Evolutionary conservation across 1,140 invertebrate genomes (phyloP), one percentile per base, ranked within the genome.

Genomic region (Drosophila elegans): DNA sequence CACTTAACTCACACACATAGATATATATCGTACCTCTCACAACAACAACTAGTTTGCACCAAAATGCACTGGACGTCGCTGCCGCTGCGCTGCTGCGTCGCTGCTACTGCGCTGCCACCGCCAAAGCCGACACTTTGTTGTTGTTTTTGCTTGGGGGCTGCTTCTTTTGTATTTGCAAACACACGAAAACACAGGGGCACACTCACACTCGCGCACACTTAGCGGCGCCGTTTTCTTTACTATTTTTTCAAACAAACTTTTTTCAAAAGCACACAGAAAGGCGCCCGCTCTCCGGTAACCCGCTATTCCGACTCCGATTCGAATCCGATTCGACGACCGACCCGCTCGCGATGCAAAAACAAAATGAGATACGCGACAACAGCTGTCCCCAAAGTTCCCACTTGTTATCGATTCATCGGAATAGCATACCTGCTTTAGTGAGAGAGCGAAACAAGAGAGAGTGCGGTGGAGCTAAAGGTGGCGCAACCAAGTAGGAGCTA

Each of bases 21-120:
- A 53, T 16, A 38, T 45, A 38, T 55, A 69, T 42, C 68, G 67
- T 85, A 86, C 83, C 82, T 85, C 74, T 85, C 64, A 42, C 83
- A 74, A 63, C 62, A 82, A 86, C 82, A 74, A 74, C 49, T 77
- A 51, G 51, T 67, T 44, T 54, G 56, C 45, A 59, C 46, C 42
- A 63, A 66, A 84, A 66, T 86, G 81, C 81, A 83, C 69, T 76
- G 74, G 59, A 52, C 48, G 59, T 59, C 44, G 54, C 53, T 62
- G 48, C 69, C 12, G 62, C 41, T 46, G 42, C 57, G 38, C 56
- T 55, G 60, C 61, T 38, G 57, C 42, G 41, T n/a, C 25, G 42
- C 52, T 61, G 45, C 68, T 60, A 44, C 62, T 48, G 60, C 49
- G 41, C 56, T 61, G 55, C 16, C 36, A 7, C 38, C 48, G 12